Conservation (phyloP, 2,113 vertebrate genomes). For the Ptyas mucosa region DNA sequence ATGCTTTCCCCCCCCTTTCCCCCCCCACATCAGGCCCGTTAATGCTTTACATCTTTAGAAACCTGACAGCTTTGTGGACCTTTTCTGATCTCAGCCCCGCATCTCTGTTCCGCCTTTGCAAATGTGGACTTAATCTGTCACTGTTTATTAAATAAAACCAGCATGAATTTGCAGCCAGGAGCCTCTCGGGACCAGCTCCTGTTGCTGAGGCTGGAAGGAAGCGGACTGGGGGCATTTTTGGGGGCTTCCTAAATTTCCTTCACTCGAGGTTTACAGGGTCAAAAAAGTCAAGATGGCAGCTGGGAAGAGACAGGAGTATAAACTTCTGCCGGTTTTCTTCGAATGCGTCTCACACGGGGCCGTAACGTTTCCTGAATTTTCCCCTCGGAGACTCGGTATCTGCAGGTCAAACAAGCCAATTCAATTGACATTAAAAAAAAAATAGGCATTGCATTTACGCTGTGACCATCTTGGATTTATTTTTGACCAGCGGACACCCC, state of each 20-base stretch:
- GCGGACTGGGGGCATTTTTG: not conserved
- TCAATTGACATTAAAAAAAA: too few species aligned
- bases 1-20: not conserved
- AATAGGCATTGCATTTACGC: not conserved
- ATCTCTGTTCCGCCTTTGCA: not conserved
- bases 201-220: not conserved
- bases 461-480: not conserved
- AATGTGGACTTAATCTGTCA: conserved; percentile 1
- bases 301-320: not conserved
- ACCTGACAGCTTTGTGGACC: conserved; percentile 4
- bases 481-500: not conserved
- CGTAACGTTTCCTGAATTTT: not conserved
- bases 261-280: not conserved
- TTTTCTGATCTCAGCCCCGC: not conserved
- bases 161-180: not conserved
- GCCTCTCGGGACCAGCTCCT: not conserved
- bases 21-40: conserved; percentile 36
- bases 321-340: not conserved
- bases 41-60: conserved; percentile 63
- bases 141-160: conserved; percentile 23
- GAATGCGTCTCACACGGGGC: not conserved
- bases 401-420: not conserved
- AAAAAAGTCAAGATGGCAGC: not conserved
- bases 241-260: not conserved
- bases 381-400: not conserved